Conservation (phyloP, 1,140 invertebrate species). For the Penaeus indicus region DNA sequence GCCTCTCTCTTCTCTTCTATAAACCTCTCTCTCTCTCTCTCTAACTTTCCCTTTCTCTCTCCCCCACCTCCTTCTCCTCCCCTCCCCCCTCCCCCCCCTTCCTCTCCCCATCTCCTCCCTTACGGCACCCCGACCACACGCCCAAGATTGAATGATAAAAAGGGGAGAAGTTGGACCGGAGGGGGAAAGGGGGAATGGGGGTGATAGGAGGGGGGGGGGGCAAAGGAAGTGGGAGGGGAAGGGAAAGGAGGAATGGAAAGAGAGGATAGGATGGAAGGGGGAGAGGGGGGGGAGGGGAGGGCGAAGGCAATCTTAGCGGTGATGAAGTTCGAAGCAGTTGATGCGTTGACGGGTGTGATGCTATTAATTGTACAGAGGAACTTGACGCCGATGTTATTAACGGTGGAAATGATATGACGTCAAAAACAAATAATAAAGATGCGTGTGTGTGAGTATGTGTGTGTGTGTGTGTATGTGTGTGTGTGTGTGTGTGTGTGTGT, state of each 20-base stretch:
- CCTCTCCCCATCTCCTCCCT: neutral
- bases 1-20: neutral
- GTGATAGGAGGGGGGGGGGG: neutral
- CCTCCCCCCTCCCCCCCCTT: neutral
- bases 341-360: no score
- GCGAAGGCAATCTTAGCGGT: no score
- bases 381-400: no score
- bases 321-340: no score
- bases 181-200: neutral
- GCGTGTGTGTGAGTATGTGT: no score
- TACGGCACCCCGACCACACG: neutral
- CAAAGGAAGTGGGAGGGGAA: neutral
- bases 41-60: neutral
- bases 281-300: neutral
- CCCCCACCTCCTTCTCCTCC: conserved; percentile 1
- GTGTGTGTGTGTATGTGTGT: no score
- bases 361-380: no score
- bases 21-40: neutral
- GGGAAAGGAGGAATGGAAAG: neutral
- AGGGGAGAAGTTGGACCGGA: neutral
- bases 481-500: no score
- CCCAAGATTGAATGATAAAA: neutral
- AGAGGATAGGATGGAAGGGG: neutral
- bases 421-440: no score
- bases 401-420: no score